Evolutionary conservation across 1,140 invertebrate species (phyloP), one percentile per base, ranked within the genome.

Genomic region (Nixonia krombeini): DNA sequence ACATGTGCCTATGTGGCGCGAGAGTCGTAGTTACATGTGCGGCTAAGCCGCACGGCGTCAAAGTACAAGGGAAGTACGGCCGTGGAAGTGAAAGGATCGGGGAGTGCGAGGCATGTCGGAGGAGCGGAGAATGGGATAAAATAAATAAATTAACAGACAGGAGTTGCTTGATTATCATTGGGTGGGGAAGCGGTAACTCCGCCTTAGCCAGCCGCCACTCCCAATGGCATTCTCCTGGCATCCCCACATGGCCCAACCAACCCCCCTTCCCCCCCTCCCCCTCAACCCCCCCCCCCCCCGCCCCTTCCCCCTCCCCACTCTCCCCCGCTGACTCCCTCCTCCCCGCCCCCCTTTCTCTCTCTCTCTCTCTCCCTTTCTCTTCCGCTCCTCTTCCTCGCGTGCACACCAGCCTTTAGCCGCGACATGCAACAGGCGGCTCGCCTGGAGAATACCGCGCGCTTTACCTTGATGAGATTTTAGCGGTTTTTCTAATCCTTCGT

Each of bases 131-230:
- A 75, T 68, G 66, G 68, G 63, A 52, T 53, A 81, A 79, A 81
- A 80, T 81, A 82, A 83, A 82, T 78, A 82, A 84, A 82, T 83
- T 83, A 83, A 83, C 75, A 75, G n/a, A n/a, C 74, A 58, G 62
- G 70, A 78, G 76, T 74, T 50, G 76, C 75, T 82, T 83, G 82
- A 83, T 81, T 81, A 84, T 83, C 80, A 78, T 81, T 84, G 82
- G 83, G 80, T 82, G 81, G 82, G 75, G 64, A 81, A 74, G 73
- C 56, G 59, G 45, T 70, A 79, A 83, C 81, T 80, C 82, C 83
- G 81, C 81, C 83, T 83, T 80, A 79, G 74, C 81, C 75, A 79
- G 80, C 75, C 66, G 69, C 66, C 64, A 69, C 75, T 72, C 73
- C 83, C 81, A 81, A 85, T 80, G 52, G 71, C 63, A 71, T 44